Percentiles rank a stretch among this genome's conserved stretches.
These are phyloP conservation scores for Lepidothrix coronata DNA, from an alignment of 2,113 vertebrate species.

Conservation along the genomic window DNA sequence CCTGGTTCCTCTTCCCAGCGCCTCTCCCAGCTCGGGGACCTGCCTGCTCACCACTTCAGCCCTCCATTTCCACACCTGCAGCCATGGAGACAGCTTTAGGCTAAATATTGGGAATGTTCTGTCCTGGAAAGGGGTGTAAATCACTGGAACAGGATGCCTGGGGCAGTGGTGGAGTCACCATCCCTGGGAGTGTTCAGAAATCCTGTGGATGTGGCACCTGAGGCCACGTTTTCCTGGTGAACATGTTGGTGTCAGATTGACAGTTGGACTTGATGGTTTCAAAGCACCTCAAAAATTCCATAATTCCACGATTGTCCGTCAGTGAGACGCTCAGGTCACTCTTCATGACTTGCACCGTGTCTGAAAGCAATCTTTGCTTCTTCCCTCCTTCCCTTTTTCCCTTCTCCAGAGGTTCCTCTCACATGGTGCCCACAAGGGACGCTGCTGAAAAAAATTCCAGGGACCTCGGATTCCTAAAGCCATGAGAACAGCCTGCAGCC, in stretches of 20 bases:
- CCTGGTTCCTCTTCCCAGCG: not conserved
- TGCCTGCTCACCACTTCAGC: not conserved
- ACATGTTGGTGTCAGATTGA: rapidly evolving
- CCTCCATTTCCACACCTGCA: not conserved
- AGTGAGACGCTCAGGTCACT: not conserved
- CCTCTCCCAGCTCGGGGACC: not conserved
- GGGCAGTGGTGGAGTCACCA: not conserved
- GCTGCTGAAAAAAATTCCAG: not conserved
- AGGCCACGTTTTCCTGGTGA: rapidly evolving
- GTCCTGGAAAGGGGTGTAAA: not conserved
- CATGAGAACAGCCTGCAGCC: not conserved
- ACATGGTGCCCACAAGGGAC: rapidly evolving
- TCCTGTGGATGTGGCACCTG: rapidly evolving
- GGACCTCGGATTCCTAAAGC: not conserved
- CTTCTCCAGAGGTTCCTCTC: not conserved
- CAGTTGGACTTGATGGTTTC: not conserved
- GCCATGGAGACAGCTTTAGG: rapidly evolving
- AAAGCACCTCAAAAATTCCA: rapidly evolving
- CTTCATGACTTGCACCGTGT: not conserved
- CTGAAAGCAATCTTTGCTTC: not conserved
- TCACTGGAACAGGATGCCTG: not conserved
- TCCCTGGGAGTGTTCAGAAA: not conserved
- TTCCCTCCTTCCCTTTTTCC: not conserved
- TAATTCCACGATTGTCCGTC: not conserved
- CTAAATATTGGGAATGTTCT: not conserved